Conservation (phyloP, 2,113 vertebrate species). For the Donacobius atricapilla region DNA sequence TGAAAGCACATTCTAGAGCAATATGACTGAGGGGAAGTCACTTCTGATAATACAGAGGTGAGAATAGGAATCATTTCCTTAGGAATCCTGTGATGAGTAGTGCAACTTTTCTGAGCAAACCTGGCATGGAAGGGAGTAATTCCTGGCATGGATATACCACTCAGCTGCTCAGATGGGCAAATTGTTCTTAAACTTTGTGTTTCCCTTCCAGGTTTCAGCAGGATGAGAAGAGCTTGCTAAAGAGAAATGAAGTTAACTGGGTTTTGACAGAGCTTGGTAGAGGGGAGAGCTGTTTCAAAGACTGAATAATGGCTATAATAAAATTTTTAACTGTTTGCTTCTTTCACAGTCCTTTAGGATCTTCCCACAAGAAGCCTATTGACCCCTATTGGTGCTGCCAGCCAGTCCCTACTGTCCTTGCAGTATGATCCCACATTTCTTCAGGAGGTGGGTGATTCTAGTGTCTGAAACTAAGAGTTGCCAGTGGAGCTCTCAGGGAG, state of each 20-base stretch:
- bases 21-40: background rate
- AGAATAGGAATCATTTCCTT: background rate
- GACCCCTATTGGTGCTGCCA: background rate
- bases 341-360: background rate
- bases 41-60: background rate
- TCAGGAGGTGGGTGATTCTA: background rate
- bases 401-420: background rate
- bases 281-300: background rate
- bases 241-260: background rate
- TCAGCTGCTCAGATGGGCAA: background rate
- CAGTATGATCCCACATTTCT: background rate
- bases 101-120: background rate
- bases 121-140: background rate
- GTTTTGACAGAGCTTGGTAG: background rate
- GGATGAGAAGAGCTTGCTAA: background rate
- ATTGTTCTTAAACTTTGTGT: background rate
- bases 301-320: background rate
- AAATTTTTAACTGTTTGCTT: background rate
- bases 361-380: background rate
- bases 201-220: background rate
- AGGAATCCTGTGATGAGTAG: background rate
- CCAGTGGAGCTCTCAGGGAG: background rate
- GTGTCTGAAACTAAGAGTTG: background rate
- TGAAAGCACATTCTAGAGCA: background rate
- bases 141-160: background rate